Percentiles rank a stretch among this genome's conserved stretches.
Evolutionary conservation across 2,797 vertebrate species (phyloP).

Genomic region (Eospalax fontanierii): DNA sequence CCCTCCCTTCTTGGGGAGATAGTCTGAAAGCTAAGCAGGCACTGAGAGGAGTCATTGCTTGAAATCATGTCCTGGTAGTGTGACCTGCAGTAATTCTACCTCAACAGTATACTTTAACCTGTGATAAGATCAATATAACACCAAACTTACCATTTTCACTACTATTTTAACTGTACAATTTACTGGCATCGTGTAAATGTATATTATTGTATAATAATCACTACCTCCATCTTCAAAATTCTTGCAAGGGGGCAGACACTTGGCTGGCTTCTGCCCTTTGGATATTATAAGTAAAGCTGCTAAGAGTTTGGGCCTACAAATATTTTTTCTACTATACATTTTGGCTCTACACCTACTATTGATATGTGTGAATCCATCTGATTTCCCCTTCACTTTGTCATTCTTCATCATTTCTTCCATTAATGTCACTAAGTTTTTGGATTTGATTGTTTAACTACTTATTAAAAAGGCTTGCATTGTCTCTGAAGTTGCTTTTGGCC

Average conservation of each 20-base stretch:
- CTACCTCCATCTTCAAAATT: not conserved
- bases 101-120: not conserved
- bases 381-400: not conserved
- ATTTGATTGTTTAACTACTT: not conserved
- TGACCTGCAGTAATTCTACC: not conserved
- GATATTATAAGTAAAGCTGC: not conserved
- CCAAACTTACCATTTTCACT: not conserved
- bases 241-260: not conserved
- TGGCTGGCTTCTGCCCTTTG: not conserved
- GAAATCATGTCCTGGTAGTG: not conserved
- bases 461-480: not conserved
- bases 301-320: not conserved
- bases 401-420: not conserved
- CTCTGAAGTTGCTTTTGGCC: slow-evolving; percentile 43
- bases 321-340: not conserved
- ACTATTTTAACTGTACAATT: not conserved
- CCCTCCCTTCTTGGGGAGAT: too few species aligned
- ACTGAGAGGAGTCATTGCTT: not conserved
- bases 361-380: not conserved
- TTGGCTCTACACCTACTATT: not conserved
- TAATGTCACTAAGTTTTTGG: not conserved
- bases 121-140: not conserved
- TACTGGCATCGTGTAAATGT: not conserved
- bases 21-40: not conserved
- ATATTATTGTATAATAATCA: not conserved